Percentiles rank a stretch among this genome's conserved stretches.
phyloP scores from a whole-genome alignment of 1,140 invertebrate species.

The Drosophila tropicalis region DNA sequence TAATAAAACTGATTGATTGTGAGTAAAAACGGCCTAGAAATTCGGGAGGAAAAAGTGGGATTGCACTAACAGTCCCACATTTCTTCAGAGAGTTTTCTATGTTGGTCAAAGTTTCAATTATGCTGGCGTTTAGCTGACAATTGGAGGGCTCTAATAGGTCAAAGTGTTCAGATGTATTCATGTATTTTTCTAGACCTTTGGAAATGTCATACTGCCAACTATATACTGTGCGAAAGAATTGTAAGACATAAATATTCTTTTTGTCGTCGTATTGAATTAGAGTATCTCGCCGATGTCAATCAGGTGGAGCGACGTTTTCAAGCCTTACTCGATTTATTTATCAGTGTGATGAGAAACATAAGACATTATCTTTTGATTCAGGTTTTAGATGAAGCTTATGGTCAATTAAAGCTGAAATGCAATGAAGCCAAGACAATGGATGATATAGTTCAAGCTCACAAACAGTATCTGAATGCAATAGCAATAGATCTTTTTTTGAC shows the following conservation, averaged over 20 bases:
- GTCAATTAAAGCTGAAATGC: not conserved
- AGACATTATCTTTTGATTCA: constrained; percentile 22
- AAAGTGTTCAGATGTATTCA: too few relatives aligned
- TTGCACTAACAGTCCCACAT: too few relatives aligned
- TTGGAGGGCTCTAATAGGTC: too few relatives aligned
- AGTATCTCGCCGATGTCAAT: not conserved
- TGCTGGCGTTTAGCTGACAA: too few relatives aligned
- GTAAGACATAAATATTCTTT: constrained; percentile 19
- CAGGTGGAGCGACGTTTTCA: constrained; percentile 15
- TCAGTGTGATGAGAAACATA: constrained; percentile 24
- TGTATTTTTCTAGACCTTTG: too few relatives aligned
- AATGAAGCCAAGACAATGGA: constrained; percentile 25
- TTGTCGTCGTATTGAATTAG: not conserved
- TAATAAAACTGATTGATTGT: too few relatives aligned
- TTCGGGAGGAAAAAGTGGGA: too few relatives aligned
- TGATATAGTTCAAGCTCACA: constrained; percentile 35
- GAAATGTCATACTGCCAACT: too few relatives aligned
- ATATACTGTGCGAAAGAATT: constrained; percentile 41
- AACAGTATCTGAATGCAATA: constrained; percentile 33
- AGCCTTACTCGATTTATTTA: constrained; percentile 16
- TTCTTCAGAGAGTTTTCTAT: too few relatives aligned
- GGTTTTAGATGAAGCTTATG: constrained; percentile 27
- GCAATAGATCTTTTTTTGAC: constrained; percentile 17
- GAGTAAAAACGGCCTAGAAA: too few relatives aligned
- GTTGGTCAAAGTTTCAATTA: too few relatives aligned